Percentiles rank a stretch among this genome's conserved stretches.
These are phyloP conservation scores for Falco punctatus DNA, from an alignment of 2,113 vertebrate species.

Conservation along the genomic window DNA sequence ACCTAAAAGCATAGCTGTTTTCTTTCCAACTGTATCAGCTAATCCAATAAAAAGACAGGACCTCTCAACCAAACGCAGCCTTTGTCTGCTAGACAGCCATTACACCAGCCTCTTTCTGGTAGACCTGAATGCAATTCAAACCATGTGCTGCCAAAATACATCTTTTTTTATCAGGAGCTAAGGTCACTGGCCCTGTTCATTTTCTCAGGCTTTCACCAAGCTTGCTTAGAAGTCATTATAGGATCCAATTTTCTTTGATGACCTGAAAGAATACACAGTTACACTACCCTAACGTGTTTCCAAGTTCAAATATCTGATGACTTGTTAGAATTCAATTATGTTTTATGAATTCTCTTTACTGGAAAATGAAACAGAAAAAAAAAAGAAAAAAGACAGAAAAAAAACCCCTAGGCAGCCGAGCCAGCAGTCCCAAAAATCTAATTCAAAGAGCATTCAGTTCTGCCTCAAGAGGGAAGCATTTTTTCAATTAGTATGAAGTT, in stretches of 20 bases:
- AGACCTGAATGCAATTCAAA: not conserved
- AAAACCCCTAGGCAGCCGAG: not conserved
- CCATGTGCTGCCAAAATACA: not conserved
- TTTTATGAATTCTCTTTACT: not conserved
- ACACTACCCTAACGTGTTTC: not conserved
- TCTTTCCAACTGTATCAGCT: not conserved
- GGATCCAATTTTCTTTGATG: not conserved
- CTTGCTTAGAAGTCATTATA: not conserved
- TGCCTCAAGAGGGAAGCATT: not conserved
- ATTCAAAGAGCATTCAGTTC: not conserved
- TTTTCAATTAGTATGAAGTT: conserved; percentile 3
- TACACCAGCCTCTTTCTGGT: not conserved
- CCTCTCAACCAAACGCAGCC: not conserved
- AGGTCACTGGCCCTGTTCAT: not conserved
- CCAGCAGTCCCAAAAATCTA: not conserved
- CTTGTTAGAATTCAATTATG: not conserved
- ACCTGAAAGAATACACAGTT: not conserved
- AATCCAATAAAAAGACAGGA: not conserved
- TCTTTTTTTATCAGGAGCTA: not conserved
- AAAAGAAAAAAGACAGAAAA: not conserved
- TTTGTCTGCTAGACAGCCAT: not conserved
- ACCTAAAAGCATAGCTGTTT: not conserved
- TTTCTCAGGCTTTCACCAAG: conserved; percentile 13
- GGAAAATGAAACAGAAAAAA: not conserved
- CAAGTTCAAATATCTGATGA: not conserved